Evolutionary conservation across 2,797 vertebrate genomes (phyloP).

Genomic region (Toxotes lorentzi): DNA sequence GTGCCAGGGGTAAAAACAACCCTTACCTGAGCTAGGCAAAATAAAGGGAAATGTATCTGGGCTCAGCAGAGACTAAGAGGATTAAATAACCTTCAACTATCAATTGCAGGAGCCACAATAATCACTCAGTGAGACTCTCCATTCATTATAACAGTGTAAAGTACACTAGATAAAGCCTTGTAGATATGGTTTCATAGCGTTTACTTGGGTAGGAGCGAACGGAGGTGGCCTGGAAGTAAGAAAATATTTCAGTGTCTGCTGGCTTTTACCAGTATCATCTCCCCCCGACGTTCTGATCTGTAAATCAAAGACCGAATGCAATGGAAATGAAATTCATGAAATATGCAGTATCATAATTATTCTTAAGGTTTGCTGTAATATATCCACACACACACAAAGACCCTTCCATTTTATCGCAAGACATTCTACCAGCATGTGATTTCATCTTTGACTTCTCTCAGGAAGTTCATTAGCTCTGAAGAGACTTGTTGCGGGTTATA

Average conservation of each 20-base stretch:
- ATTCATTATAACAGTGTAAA: slow-evolving; percentile 53
- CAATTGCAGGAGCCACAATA: slow-evolving; percentile 47
- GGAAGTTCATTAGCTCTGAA: slow-evolving; percentile 63
- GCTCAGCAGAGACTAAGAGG: slow-evolving; percentile 56
- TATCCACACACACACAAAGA: slow-evolving; percentile 34
- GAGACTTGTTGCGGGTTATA: slow-evolving; percentile 60
- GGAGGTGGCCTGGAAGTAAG: slow-evolving; percentile 12
- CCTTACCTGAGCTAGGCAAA: slow-evolving; percentile 58
- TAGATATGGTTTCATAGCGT: slow-evolving; percentile 39
- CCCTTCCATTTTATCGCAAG: slow-evolving; percentile 2
- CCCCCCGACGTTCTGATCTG: slow-evolving; percentile 16
- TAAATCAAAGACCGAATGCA: slow-evolving; percentile 48
- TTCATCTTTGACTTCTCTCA: slow-evolving; percentile 39
- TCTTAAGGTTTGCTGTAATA: slow-evolving; percentile 31
- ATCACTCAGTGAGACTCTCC: slow-evolving; percentile 49
- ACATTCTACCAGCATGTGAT: background rate
- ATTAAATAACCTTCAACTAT: slow-evolving; percentile 74
- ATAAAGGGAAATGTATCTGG: slow-evolving; percentile 52
- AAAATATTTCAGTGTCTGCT: slow-evolving; percentile 22
- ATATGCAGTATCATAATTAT: slow-evolving; percentile 40
- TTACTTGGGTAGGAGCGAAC: slow-evolving; percentile 19
- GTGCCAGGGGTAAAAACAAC: slow-evolving; percentile 45
- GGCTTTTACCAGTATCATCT: slow-evolving; percentile 21
- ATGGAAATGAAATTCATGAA: slow-evolving; percentile 55
- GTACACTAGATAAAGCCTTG: slow-evolving; percentile 42